Conservation (phyloP, 2,797 vertebrate species). For the Siniperca scherzeri region DNA sequence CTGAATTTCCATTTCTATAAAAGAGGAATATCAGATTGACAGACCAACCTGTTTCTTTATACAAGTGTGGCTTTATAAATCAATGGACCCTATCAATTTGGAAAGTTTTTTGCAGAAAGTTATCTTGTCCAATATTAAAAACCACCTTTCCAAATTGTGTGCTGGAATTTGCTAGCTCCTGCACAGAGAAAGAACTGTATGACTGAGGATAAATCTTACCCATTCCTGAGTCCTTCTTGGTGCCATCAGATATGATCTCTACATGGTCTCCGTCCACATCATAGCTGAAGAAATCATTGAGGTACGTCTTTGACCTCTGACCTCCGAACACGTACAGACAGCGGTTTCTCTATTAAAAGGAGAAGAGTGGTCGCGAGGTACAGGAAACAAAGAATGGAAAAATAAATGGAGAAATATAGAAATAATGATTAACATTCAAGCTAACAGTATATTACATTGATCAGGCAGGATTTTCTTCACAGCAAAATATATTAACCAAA, state of each 20-base stretch:
- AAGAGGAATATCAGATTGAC: neutral
- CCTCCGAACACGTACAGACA: slow-evolving; percentile 98
- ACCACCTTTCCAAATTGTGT: neutral
- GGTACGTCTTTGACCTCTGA: slow-evolving; percentile 97
- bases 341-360: slow-evolving; percentile 91
- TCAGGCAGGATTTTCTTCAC: neutral
- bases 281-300: slow-evolving; percentile 99
- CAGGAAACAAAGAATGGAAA: slow-evolving; percentile 21
- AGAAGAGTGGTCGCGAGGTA: slow-evolving; percentile 5
- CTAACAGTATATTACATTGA: neutral
- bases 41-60: neutral
- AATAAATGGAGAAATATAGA: slow-evolving; percentile 20
- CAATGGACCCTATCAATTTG: neutral
- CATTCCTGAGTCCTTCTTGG: slow-evolving; percentile 99
- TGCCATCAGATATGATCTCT: slow-evolving; percentile 98
- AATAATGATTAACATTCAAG: neutral
- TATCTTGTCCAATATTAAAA: neutral
- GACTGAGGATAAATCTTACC: slow-evolving; percentile 82
- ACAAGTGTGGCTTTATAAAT: neutral
- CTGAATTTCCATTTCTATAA: neutral
- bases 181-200: neutral
- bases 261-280: slow-evolving; percentile 97
- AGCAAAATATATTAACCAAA: neutral
- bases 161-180: neutral
- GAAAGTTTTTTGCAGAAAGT: neutral